A percentile compares a stretch with the other conserved stretches of the same genome.
Evolutionary conservation across 2,113 vertebrate genomes (phyloP).

Genomic region (Vombatus ursinus): DNA sequence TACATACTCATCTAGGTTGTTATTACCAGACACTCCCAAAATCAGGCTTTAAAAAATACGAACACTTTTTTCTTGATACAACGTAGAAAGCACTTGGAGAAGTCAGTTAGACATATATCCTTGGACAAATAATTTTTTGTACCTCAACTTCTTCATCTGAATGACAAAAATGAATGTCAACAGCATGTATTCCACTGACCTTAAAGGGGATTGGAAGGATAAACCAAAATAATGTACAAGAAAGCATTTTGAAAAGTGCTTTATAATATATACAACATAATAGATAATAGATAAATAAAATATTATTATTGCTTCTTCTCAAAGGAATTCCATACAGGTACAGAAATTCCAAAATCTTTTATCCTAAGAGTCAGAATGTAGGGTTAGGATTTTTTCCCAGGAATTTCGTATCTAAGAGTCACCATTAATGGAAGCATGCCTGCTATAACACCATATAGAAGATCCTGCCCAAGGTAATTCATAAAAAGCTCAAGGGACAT

Average conservation of each 20-base stretch:
- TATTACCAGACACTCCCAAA: not conserved
- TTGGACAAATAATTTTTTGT: not conserved
- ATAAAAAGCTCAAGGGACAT: slow-evolving; percentile 38
- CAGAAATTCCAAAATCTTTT: slow-evolving; percentile 55
- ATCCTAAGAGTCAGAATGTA: slow-evolving; percentile 28
- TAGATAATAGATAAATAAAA: not conserved
- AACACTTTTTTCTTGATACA: not conserved
- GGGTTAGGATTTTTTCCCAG: not conserved
- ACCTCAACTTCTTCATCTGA: slow-evolving; percentile 14
- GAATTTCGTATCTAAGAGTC: slow-evolving; percentile 39
- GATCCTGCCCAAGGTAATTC: slow-evolving; percentile 55
- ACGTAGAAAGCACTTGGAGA: not conserved
- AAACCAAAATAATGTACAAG: not conserved
- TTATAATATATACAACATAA: not conserved
- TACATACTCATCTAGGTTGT: not conserved
- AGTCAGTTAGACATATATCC: not conserved
- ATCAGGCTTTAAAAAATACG: not conserved
- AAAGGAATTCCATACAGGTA: slow-evolving; percentile 21
- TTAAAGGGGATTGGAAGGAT: not conserved
- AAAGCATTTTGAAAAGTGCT: not conserved
- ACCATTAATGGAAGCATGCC: slow-evolving; percentile 24
- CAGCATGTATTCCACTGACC: not conserved
- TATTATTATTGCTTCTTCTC: not conserved
- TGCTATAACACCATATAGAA: not conserved
- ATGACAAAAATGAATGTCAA: slow-evolving; percentile 27